Base-by-base conservation (phyloP, 1,140 invertebrate genomes). In the Colletes gigas region DNA sequence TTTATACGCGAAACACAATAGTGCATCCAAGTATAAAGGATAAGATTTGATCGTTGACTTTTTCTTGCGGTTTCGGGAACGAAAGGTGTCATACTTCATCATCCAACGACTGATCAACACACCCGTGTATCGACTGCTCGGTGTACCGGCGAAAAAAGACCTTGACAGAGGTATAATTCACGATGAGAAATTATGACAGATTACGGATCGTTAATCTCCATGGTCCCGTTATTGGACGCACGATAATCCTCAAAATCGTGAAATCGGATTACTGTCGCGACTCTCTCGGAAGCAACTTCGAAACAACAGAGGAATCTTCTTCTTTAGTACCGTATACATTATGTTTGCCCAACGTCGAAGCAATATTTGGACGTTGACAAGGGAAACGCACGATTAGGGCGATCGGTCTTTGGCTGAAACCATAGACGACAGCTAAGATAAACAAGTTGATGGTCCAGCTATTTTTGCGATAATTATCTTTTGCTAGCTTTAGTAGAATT, bases 231-330 rank as follows among this genome's bases (percentile, higher is more conserved):
- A 30, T 30, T 30, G 30, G 30, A 30, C 30, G 30, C 30, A 30
- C 41, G 63, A 67, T 67, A 65, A 67, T 30, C 17, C 44, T 54
- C 60, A 55, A 21, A 59, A 59, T 30, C 69, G 54, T 55, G 55
- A 59, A 71, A 71, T 71, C 39, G 9, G 52, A 59, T 71, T 71
- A 71, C 69, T 6, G 30, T 12, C 5, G 55, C 47, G 17, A 39
- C 8, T 59, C 69, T 59, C 59, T 59, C 19, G 69, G 69, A 39
- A 71, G 41, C 39, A 44, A 15, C 17, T 66, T 17, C n/a, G 55
- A 14, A 39, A 15, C 50, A 30, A 52, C 44, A n/a, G n/a, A 4
- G 7, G 39, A 8, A 15, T n/a, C 41, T 9, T 62, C 9, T 66
- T 30, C 41, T 39, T 1, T 19, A 10, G 7, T 17, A 30, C 1